Evolutionary conservation across 1,140 invertebrate species (phyloP), one percentile per base, ranked within the genome.

Genomic region (Bombus affinis): DNA sequence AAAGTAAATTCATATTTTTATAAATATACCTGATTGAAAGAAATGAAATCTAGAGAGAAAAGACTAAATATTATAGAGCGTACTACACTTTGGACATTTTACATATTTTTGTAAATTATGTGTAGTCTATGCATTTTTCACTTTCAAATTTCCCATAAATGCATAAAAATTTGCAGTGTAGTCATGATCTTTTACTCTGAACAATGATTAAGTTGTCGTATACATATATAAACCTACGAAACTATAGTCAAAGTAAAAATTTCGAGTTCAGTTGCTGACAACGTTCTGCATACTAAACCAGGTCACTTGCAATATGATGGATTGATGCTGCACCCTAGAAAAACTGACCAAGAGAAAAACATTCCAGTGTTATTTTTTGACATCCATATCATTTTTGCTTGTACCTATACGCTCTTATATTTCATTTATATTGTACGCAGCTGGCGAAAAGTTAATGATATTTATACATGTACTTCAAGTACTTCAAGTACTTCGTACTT

Each of bases 291-390:
- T 74, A 44, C 72, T 47, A 44, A 74, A 74, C 72, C 72, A 74
- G 72, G 72, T 74, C 72, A 74, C 72, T 74, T 32, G 72, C 18
- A n/a, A 32, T 74, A 74, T 74, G 72, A 74, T 74, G 72, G 18
- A 74, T 74, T 74, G 72, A 28, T 47, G 42, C 32, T 47, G 72
- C 72, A 74, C 32, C 39, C 28, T 74, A 47, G 42, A 74, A 74
- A 74, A 74, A 73, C 28, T 74, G 42, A 22, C 72, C 72, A n/a
- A 74, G n/a, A 74, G 72, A 42, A 47, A 74, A 74, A 44, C 72
- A 74, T 74, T 44, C 44, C 72, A 9, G 71, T n/a, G 39, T 47
- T 47, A n/a, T 47, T 73, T 44, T 74, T 74, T 47, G 39, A 42
- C 39, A 42, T 72, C 12, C 39, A 42, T n/a, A 44, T 32, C 42